These are phyloP conservation scores for Nibea coibor DNA, from an alignment of 2,113 vertebrate genomes.

Conservation along the genomic window DNA sequence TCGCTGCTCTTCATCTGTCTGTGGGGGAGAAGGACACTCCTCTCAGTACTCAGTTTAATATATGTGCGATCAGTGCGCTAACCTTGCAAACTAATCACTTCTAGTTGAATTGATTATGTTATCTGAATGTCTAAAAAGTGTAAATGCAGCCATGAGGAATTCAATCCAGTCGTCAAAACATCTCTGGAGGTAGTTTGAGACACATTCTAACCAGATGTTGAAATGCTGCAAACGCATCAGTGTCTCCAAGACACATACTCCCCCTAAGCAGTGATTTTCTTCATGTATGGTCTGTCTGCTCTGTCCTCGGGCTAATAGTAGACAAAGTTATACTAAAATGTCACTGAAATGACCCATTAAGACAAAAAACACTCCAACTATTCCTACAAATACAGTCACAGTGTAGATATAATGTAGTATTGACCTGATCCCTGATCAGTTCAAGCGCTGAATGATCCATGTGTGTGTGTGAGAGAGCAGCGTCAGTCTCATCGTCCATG, in stretches of 20 bases:
- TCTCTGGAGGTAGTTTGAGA: not conserved
- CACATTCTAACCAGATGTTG: not conserved
- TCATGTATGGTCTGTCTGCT: not conserved
- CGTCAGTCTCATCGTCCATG: too few species aligned
- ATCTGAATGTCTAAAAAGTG: too few species aligned
- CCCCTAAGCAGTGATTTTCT: not conserved
- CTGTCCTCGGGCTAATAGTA: not conserved
- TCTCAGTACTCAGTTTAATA: not conserved
- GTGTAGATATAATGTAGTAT: too few species aligned
- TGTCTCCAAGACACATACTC: not conserved
- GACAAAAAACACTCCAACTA: not conserved
- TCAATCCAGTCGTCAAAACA: not conserved
- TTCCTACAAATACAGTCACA: too few species aligned
- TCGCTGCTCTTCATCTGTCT: slow-evolving; percentile 21
- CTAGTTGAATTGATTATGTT: too few species aligned
- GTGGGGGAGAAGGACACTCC: not conserved
- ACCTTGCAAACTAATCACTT: not conserved
- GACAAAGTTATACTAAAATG: not conserved
- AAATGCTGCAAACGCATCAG: not conserved
- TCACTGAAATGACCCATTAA: not conserved
- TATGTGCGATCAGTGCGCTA: not conserved
- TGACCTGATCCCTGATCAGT: too few species aligned
- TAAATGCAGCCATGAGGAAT: not conserved
- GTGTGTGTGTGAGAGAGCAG: too few species aligned
- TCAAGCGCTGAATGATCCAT: too few species aligned